phyloP scores from a whole-genome alignment of 2,113 vertebrate species.

The Engystomops pustulosus region DNA sequence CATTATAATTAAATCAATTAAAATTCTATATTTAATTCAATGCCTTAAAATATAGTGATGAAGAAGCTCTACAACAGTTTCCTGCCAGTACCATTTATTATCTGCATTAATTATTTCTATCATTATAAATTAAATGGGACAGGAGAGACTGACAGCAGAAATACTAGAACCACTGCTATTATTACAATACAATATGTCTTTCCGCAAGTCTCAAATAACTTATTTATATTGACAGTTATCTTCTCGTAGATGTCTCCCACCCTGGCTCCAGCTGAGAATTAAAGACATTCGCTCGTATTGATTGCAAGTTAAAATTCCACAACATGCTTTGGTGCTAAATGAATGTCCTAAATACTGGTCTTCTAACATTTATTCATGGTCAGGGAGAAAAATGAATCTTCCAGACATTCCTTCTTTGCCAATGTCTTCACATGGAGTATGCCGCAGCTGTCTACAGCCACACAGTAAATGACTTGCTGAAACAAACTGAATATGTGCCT shows the following conservation, averaged over 20 bases:
- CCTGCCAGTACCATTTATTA: not conserved
- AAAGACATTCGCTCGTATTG: slow-evolving; percentile 1
- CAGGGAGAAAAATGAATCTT: slow-evolving; percentile 36
- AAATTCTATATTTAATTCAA: not conserved
- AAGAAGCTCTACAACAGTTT: too few species aligned
- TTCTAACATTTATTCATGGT: slow-evolving; percentile 44
- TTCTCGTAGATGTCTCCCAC: not conserved
- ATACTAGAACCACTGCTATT: not conserved
- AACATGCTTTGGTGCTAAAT: slow-evolving; percentile 33
- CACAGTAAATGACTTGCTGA: slow-evolving; percentile 28
- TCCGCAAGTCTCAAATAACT: not conserved
- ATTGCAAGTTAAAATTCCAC: slow-evolving; percentile 45
- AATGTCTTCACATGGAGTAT: slow-evolving; percentile 21
- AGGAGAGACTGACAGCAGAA: not conserved
- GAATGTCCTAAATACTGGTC: slow-evolving; percentile 34
- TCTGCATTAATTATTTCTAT: not conserved
- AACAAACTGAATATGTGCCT: slow-evolving; percentile 36
- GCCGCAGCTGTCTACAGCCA: slow-evolving; percentile 39
- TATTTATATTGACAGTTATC: slow-evolving; percentile 32
- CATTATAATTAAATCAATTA: not conserved
- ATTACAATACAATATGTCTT: slow-evolving; percentile 2
- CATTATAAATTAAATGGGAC: not conserved
- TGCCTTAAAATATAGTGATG: not conserved
- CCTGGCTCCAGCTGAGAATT: not conserved
- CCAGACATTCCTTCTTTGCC: slow-evolving; percentile 5